Base-by-base conservation (phyloP, 2,113 vertebrate genomes). In the Pseudopodoces humilis region DNA sequence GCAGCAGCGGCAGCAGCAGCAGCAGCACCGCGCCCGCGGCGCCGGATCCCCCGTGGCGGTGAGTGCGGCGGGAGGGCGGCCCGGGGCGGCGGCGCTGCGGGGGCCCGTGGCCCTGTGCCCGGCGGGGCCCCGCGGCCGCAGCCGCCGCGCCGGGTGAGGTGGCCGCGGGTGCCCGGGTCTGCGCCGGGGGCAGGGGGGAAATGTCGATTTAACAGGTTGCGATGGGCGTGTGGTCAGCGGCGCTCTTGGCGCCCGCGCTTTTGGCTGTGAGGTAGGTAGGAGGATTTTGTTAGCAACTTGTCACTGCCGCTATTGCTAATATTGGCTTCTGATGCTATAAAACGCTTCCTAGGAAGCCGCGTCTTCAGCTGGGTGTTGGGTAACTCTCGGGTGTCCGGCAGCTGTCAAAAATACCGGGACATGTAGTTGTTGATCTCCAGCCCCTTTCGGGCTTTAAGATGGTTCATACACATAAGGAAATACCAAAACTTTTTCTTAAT, bases 171-270 rank as follows among this genome's bases (percentile, higher is more conserved):
- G 33, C 7, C 50, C 24, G 59, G 47, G 7, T 20, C 11, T 5
- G 80, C 12, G 49, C 83, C 55, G 50, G 10, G 13, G 64, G 4
- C 68, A 1, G 31, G 41, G 56, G 28, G 23, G 33, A 17, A 1
- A 44, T 59, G 37, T 0, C 11, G 4, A 17, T 90, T 81, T 7
- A 95, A 94, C 92, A 94, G 95, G 95, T 95, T 86, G 94, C n/a
- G 90, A 3, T 16, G 90, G 76, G 59, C 67, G 53, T 4, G n/a
- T 1, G 60, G 43, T 30, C 56, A 62, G 70, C 62, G 25, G 62
- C 33, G 13, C 17, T 46, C 22, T 15, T 2, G 47, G 75, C 62
- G 15, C 11, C 41, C 46, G 28, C 11, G 1, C 0, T 30, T 46
- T 11, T 18, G 55, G 64, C 55, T 21, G 14, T 20, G 71, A 18